A percentile compares a stretch with the other conserved stretches of the same genome.
These are phyloP conservation scores for Vanessa atalanta DNA, from an alignment of 1,140 invertebrate genomes.

Conservation along the genomic window DNA sequence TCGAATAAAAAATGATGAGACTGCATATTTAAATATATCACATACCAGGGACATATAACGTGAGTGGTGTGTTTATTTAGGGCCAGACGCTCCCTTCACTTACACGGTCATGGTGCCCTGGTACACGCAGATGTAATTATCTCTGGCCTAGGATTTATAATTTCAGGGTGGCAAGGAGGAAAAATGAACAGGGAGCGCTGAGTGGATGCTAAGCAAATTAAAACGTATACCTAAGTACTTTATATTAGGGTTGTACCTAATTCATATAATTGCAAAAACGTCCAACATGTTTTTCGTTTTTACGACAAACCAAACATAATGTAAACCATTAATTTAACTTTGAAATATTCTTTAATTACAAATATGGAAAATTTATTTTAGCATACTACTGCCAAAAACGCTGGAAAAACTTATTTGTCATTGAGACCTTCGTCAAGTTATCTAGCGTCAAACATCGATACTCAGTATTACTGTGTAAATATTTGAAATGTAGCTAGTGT, in stretches of 20 bases:
- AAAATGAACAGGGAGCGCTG: slow-evolving; percentile 20
- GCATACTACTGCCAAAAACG: no score
- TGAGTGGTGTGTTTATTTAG: slow-evolving; percentile 56
- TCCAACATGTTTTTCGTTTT: no score
- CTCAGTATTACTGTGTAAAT: no score
- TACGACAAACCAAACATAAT: no score
- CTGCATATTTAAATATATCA: slow-evolving; percentile 22
- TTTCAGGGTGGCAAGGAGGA: slow-evolving; percentile 24
- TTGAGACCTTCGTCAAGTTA: no score
- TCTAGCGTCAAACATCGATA: no score
- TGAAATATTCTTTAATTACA: no score
- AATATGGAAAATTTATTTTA: no score
- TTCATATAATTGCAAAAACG: neutral
- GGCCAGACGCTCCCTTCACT: slow-evolving; percentile 45
- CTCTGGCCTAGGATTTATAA: slow-evolving; percentile 41
- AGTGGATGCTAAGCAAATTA: slow-evolving; percentile 35
- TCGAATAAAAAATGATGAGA: slow-evolving; percentile 2
- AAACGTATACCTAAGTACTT: slow-evolving; percentile 17
- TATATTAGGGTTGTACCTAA: slow-evolving; percentile 5
- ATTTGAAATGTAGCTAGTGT: no score
- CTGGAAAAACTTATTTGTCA: no score
- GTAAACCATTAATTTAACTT: no score
- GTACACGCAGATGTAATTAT: slow-evolving; percentile 59
- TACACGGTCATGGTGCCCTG: slow-evolving; percentile 40
- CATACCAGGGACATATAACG: slow-evolving; percentile 38